Evolutionary conservation across 2,113 vertebrate species (phyloP).

Genomic region (Cathartes aura): DNA sequence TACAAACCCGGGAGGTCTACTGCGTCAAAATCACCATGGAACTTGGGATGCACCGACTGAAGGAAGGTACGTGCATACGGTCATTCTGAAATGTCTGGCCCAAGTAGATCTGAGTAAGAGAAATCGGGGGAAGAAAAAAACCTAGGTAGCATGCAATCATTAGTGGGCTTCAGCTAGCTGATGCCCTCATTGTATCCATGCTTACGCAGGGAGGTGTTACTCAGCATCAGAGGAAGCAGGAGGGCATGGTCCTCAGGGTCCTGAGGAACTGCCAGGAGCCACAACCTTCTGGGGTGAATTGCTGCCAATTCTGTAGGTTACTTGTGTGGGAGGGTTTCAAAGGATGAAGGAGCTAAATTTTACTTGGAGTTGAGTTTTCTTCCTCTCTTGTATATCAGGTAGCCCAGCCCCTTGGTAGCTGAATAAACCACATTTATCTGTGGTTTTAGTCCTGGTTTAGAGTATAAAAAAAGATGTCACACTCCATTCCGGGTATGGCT

Average conservation of each 20-base stretch:
- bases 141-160: too few relatives aligned
- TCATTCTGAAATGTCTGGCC: neutral
- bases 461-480: constrained; percentile 18
- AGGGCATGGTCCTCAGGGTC: neutral
- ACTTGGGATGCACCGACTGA: constrained; percentile 62
- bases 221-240: neutral
- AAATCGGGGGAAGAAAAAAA: accelerated
- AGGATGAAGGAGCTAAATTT: neutral
- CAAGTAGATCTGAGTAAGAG: neutral
- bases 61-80: constrained; percentile 81
- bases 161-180: neutral
- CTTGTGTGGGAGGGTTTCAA: neutral
- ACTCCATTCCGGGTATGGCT: neutral
- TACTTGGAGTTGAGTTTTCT: neutral
- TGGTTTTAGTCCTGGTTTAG: neutral
- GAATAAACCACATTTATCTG: neutral
- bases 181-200: accelerated
- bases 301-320: neutral
- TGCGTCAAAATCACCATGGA: constrained; percentile 82
- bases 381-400: neutral
- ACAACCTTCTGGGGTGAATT: neutral
- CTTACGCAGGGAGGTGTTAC: neutral
- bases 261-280: neutral
- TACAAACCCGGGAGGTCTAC: constrained; percentile 89
- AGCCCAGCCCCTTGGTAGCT: neutral